A percentile compares a stretch with the other conserved stretches of the same genome.
phyloP scores from a whole-genome alignment of 2,113 vertebrate species.

The Nasalis larvatus region DNA sequence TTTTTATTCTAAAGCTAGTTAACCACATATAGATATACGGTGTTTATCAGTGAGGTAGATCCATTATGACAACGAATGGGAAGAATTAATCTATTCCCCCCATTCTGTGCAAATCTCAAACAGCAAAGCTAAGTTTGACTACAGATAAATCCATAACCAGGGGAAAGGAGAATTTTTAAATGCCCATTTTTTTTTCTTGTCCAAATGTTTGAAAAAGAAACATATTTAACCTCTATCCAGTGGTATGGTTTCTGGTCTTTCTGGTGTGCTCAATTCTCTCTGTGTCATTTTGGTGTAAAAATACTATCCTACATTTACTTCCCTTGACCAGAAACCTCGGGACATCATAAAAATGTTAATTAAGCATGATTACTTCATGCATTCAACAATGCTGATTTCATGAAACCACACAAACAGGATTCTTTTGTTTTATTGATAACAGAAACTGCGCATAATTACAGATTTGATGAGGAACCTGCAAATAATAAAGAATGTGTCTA shows the following conservation, averaged over 20 bases:
- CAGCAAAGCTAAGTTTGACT: background rate
- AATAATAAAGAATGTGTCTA: constrained; percentile 77
- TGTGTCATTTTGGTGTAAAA: constrained; percentile 54
- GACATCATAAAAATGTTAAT: constrained; percentile 45
- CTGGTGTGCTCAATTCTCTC: background rate
- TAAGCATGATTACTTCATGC: constrained; percentile 32
- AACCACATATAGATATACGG: background rate
- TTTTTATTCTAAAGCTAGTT: background rate
- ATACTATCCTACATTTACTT: constrained; percentile 1
- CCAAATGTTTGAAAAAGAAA: background rate
- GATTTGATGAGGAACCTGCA: constrained; percentile 78
- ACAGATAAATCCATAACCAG: background rate
- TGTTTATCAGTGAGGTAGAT: background rate
- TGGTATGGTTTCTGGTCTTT: background rate
- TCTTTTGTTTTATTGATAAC: constrained; percentile 84
- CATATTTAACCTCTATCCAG: background rate
- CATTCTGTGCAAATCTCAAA: background rate
- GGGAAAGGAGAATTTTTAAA: background rate
- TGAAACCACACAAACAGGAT: constrained; percentile 70
- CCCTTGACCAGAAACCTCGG: background rate
- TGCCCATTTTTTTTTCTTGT: background rate
- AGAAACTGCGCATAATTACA: constrained; percentile 80
- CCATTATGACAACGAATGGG: background rate
- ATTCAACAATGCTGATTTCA: constrained; percentile 55
- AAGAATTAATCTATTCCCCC: background rate